A percentile compares a stretch with the other conserved stretches of the same genome.
Conservation (phyloP, 2,888 invertebrate species). For the Agrochola macilenta region DNA sequence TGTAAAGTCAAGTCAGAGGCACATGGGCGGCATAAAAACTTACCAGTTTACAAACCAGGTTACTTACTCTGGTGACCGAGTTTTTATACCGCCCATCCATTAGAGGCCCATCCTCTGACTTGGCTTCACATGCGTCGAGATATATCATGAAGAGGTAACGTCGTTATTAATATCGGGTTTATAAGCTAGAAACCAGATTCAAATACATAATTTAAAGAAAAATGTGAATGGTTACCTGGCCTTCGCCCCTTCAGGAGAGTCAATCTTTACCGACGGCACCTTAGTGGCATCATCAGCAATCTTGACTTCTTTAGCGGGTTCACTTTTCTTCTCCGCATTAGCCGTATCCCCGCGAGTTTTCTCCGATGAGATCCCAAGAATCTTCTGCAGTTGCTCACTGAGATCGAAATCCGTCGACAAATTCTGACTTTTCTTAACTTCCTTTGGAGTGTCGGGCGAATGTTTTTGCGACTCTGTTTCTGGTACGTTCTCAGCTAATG, state of each 20-base stretch:
- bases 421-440: conserved; percentile 88
- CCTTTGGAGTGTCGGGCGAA: conserved; percentile 86
- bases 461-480: conserved; percentile 85
- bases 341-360: conserved; percentile 81
- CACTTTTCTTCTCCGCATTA: conserved; percentile 81
- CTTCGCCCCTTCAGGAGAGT: conserved; percentile 86
- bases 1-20: too few relatives aligned
- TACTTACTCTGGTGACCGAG: too few relatives aligned
- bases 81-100: too few relatives aligned
- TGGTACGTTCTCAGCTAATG: conserved; percentile 78
- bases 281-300: conserved; percentile 82
- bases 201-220: too few relatives aligned
- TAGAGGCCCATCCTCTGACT: too few relatives aligned
- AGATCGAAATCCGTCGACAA: conserved; percentile 88
- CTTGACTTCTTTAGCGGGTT: conserved; percentile 84
- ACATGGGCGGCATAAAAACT: too few relatives aligned
- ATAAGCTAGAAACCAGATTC: background rate
- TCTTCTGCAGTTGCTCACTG: conserved; percentile 88
- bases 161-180: too few relatives aligned
- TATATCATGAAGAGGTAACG: too few relatives aligned
- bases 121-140: too few relatives aligned
- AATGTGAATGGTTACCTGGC: conserved; percentile 73
- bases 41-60: too few relatives aligned
- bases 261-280: conserved; percentile 88
- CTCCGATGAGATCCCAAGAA: conserved; percentile 87